A percentile compares a stretch with the other conserved stretches of the same genome.
Conservation (phyloP, 2,888 invertebrate genomes). For the Ophioninae sp. region DNA sequence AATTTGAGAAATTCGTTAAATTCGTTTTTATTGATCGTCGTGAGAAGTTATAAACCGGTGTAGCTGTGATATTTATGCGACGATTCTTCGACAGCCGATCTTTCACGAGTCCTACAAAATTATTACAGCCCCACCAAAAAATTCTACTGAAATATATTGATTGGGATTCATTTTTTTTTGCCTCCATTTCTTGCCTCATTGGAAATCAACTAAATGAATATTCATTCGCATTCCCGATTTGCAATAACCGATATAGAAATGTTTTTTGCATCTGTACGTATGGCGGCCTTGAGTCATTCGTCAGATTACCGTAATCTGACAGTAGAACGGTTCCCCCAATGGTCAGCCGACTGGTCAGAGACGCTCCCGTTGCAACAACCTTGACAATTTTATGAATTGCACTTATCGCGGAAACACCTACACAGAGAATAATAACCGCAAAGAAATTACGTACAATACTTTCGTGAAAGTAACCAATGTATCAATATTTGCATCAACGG, state of each 20-base stretch:
- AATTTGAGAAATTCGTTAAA: neutral
- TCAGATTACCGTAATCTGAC: constrained; percentile 53
- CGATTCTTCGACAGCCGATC: neutral
- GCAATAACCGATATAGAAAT: constrained; percentile 7
- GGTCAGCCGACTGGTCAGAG: constrained; percentile 45
- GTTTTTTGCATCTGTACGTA: constrained; percentile 17
- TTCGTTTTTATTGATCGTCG: neutral
- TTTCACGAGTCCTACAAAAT: neutral
- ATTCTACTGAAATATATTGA: neutral
- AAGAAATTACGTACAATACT: neutral
- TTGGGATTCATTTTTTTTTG: neutral
- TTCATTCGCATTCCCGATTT: neutral
- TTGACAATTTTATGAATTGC: constrained; percentile 46
- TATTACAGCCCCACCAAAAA: no score
- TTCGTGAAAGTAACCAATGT: constrained; percentile 32
- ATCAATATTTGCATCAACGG: constrained; percentile 10
- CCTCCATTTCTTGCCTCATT: neutral
- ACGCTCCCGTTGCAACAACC: constrained; percentile 29
- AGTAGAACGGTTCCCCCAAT: constrained; percentile 55
- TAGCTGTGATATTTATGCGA: neutral
- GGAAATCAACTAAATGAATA: constrained; percentile 13
- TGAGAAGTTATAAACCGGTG: neutral
- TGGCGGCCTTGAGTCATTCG: constrained; percentile 52
- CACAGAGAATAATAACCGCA: neutral
- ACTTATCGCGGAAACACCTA: constrained; percentile 14